phyloP scores from a whole-genome alignment of 1,140 invertebrate species.

The Metaphire vulgaris region DNA sequence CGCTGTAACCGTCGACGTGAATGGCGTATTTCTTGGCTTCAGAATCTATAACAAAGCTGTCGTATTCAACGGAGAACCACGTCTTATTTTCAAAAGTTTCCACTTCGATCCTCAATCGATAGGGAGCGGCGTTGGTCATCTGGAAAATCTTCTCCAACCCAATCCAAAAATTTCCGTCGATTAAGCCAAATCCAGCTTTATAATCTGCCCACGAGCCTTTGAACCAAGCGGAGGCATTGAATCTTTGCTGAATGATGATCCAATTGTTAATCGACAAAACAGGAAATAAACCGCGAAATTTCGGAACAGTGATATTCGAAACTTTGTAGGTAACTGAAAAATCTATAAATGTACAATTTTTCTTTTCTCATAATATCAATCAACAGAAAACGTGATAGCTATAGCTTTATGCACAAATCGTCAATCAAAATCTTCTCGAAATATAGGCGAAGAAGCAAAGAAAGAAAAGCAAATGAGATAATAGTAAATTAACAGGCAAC shows the following conservation, averaged over 20 bases:
- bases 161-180: conserved; percentile 22
- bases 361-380: too few relatives aligned
- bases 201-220: conserved; percentile 24
- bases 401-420: too few relatives aligned
- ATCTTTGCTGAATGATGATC: conserved; percentile 24
- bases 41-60: neutral
- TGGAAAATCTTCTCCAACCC: conserved; percentile 13
- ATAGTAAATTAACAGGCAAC: too few relatives aligned
- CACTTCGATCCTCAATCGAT: neutral
- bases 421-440: too few relatives aligned
- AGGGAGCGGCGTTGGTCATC: neutral
- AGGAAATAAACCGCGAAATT: neutral
- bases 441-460: too few relatives aligned
- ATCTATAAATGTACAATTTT: too few relatives aligned
- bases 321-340: neutral
- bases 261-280: neutral
- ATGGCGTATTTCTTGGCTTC: neutral
- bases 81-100: neutral
- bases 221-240: conserved; percentile 17
- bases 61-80: conserved; percentile 10
- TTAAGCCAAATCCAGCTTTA: conserved; percentile 20
- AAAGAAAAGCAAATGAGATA: too few relatives aligned
- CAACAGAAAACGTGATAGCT: too few relatives aligned
- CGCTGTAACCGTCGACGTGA: conserved; percentile 3
- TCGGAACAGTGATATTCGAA: neutral